Percentiles rank a stretch among this genome's conserved stretches.
These are phyloP conservation scores for Embidobia sp. DNA, from an alignment of 2,888 invertebrate genomes.

Conservation along the genomic window DNA sequence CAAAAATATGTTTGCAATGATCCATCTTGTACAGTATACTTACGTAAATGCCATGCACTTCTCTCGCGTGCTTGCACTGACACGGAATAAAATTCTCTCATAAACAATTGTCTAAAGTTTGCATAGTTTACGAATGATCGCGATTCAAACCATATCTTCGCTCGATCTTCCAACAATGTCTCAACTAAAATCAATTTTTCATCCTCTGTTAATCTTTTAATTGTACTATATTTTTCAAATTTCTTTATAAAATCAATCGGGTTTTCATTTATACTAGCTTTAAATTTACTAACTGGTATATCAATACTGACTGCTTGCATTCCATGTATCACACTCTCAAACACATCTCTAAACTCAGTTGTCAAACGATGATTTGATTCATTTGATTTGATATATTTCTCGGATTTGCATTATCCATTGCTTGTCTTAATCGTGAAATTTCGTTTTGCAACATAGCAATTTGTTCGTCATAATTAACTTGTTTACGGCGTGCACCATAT, in stretches of 20 bases:
- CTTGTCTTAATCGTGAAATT: not conserved
- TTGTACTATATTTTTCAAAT: conserved; percentile 35
- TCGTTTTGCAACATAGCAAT: conserved; percentile 1
- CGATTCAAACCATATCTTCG: conserved; percentile 18
- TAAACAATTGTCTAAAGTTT: conserved; percentile 6
- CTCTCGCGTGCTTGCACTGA: conserved; percentile 24
- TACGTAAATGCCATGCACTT: conserved; percentile 22
- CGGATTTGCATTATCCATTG: not conserved
- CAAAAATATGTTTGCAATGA: conserved; percentile 40
- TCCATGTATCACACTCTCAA: conserved; percentile 9
- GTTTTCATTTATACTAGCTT: conserved; percentile 5
- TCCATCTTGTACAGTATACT: conserved; percentile 4
- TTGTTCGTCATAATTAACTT: not conserved
- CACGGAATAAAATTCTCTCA: conserved; percentile 38
- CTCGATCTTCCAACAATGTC: conserved; percentile 16
- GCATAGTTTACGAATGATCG: conserved; percentile 6
- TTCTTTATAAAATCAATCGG: conserved; percentile 32
- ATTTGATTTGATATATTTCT: no score
- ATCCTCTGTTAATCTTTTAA: conserved; percentile 4
- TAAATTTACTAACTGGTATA: conserved; percentile 25
- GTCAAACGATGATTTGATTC: no score
- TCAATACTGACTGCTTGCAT: conserved; percentile 22
- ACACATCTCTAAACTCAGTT: not conserved
- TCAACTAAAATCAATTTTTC: conserved; percentile 24
- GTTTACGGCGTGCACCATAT: no score